Base-by-base conservation (phyloP, 2,888 invertebrate genomes). In the Acrobasis consociella region DNA sequence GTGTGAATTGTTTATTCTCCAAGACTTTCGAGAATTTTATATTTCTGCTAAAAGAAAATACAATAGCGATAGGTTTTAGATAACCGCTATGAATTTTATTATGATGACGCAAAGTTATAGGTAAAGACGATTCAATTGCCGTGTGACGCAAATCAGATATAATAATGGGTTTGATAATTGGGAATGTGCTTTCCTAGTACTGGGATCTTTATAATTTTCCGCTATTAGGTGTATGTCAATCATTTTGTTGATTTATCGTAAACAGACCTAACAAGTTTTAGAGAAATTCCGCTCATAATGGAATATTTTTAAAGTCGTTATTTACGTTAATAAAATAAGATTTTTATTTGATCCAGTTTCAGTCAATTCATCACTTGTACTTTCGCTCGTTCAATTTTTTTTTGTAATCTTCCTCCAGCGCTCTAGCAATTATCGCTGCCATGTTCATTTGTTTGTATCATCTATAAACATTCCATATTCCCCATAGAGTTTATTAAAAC, bases 131-230 rank as follows among this genome's bases (percentile, higher is more conserved):
- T 22, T 22, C 22, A 22, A 22, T 22, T 42, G 56, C 16, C 42
- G n/a, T 15, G 38, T 56, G 42, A 56, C 56, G 56, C 42, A 42
- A 17, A 46, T 16, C 7, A 16, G 42, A 56, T 22, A 22, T 22
- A 22, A 22, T 56, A 56, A 56, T 56, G 56, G 42, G 10, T 56
- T 56, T 56, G 56, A 17, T 56, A 11, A 17, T 56, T 56, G 46
- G n/a, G 56, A 56, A 17, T 42, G 39, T 22, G 22, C 42, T 56
- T 56, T 56, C 46, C 56, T 22, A 56, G 56, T 9, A 38, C 10
- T 38, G 16, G 38, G 15, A 53, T 5, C n/a, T 53, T 53, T 53
- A 38, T n/a, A 53, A 53, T 53, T 53, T 53, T 53, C 53, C 53
- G 38, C 38, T 53, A 53, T 38, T 38, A 53, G 1, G 53, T 38